Base-by-base conservation (phyloP, 2,113 vertebrate species). In the Antigone vipio region DNA sequence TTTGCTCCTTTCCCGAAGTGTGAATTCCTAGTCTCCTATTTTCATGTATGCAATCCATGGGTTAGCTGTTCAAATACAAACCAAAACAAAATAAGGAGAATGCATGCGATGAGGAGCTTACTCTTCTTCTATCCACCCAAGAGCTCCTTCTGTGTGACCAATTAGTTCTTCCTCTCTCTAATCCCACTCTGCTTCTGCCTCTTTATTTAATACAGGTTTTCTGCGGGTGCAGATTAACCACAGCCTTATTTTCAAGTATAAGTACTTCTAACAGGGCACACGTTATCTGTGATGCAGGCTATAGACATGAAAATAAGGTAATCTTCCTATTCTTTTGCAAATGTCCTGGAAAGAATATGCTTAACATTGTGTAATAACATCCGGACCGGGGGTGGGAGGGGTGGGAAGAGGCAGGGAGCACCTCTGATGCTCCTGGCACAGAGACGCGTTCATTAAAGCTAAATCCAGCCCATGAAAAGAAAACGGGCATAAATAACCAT, bases 261-360 rank as follows among this genome's bases (percentile, higher is more conserved):
- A 96, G 74, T 72, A 78, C 89, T 91, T 88, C 53, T 89, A 95
- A 82, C 40, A 89, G 69, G 29, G 35, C 38, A 64, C 49, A 94
- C 68, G 81, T 60, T 95, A 91, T 76, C 84, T 89, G 86, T 81
- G 66, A 92, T 73, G 92, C 81, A 91, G 84, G 60, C 93, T 89
- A 88, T 91, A 96, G 87, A 89, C 93, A 92, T 96, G 81, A 94
- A 96, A 96, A 96, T 78, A 93, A 96, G 93, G 95, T 93, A 91
- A 94, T 96, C 95, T 96, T 95, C 93, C 89, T 79, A 91, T 97
- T 95, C 69, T 95, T 94, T 96, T 97, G 95, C 89, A 96, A 95
- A 97, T 85, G 47, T 69, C 50, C 42, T 59, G 89, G 91, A 91
- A 92, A 92, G 73, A 91, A 88, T 91, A 92, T 69, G 26, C 89